Evolutionary conservation across 1,140 invertebrate species (phyloP), one percentile per base, ranked within the genome.

Genomic region (Psix sp.): DNA sequence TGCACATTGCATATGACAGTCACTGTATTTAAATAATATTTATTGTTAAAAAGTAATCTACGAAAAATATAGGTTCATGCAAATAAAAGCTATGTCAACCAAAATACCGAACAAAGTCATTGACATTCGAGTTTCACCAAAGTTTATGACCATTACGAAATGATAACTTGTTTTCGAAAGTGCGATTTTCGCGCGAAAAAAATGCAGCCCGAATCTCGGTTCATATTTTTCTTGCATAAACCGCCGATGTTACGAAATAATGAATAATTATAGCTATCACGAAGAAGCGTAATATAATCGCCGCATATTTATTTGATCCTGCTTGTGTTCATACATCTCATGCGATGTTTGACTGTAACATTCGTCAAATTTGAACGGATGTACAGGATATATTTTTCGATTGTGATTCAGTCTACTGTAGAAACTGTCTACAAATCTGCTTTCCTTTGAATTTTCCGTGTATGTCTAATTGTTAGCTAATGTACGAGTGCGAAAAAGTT

Each of bases 261-360:
- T 48, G 39, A 70, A 24, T 24, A 9, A 24, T 43, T 51, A 29
- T 52, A 66, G 66, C 54, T 66, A 39, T 62, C 62, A 62, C 17
- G 59, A 35, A 74, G 18, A 80, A 71, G 65, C 67, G 43, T 80
- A 80, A 80, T 79, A 80, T 81, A 80, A 79, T 72, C 56, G 76
- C 54, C 57, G 2, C 2, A 78, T 84, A 82, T 84, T 83, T 84
- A 83, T 84, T 83, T 79, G 75, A 74, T 78, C 33, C 39, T 42
- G 77, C 75, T 80, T 79, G 71, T 60, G 63, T 80, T 80, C 73
- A 75, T 74, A 65, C 33, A 67, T 33, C 18, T 31, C 26, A 60
- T 65, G 62, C 67, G 57, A 65, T 68, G 52, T 60, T 74, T 70
- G 54, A 75, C 62, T 60, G 51, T 36, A 67, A 18, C 52, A 43